phyloP scores from a whole-genome alignment of 1,140 invertebrate genomes.

The Radopholus similis region DNA sequence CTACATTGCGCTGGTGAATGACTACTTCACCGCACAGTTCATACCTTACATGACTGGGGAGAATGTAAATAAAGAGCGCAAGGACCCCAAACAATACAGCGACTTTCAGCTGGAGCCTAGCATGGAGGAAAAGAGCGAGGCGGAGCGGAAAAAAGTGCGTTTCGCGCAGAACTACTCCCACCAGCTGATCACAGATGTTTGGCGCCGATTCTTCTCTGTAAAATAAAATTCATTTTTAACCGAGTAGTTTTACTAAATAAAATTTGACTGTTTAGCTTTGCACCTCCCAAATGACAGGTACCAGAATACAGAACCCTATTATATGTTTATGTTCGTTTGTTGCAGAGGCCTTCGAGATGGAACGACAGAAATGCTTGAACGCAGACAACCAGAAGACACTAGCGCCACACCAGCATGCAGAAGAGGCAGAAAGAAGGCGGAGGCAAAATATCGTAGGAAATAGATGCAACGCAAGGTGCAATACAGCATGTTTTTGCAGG shows the following conservation, averaged over 20 bases:
- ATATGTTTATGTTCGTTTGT: no score
- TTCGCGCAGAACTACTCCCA: constrained; percentile 30
- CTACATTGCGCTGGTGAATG: constrained; percentile 50
- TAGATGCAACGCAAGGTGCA: not conserved
- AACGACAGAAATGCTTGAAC: constrained; percentile 42
- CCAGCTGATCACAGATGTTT: constrained; percentile 33
- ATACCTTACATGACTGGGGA: constrained; percentile 42
- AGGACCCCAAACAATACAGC: not conserved
- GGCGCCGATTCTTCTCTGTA: constrained; percentile 35
- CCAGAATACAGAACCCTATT: no score
- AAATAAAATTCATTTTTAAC: not conserved
- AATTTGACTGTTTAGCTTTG: no score
- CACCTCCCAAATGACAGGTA: constrained; percentile 2
- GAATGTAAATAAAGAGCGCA: constrained; percentile 5
- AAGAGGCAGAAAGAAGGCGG: constrained; percentile 31
- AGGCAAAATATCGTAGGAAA: constrained; percentile 26
- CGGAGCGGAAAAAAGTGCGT: constrained; percentile 32
- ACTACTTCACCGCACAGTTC: constrained; percentile 45
- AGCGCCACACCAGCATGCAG: constrained; percentile 39
- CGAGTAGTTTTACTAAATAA: not conserved
- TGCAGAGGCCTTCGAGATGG: constrained; percentile 40
- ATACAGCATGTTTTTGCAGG: constrained; percentile 3
- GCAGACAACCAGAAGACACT: constrained; percentile 35
- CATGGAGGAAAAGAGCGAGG: constrained; percentile 3
- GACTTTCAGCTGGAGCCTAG: constrained; percentile 4